Base-by-base conservation (phyloP, 2,888 invertebrate genomes). In the Xanthia togata region DNA sequence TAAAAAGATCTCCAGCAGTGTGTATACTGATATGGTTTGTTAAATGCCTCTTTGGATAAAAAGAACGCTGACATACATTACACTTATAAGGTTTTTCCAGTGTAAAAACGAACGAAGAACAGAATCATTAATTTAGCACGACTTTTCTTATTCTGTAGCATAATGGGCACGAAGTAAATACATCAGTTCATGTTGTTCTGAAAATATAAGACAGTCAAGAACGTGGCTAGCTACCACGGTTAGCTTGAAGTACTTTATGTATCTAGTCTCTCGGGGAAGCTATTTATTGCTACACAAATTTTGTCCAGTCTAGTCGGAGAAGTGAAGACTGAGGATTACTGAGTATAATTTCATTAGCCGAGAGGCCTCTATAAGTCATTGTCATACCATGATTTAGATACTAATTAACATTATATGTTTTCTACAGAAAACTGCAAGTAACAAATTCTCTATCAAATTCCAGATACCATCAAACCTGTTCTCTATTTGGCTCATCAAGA, bases 401-500 rank as follows among this genome's bases (percentile, higher is more conserved):
- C 4, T 31, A 31, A 67, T 23, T 23, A 23, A 31, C 31, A 35
- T 17, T 9, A 2, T 14, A 23, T n/a, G 17, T 23, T 60, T 57
- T 17, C 17, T 17, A 14, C 0, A 6, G 14, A 26, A 68, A 70
- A 44, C 31, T 53, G 6, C 4, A n/a, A 41, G 17, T 77, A 70
- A 79, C 12, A 76, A 31, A 4, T 62, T 3, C 14, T 53, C 14
- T 44, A 35, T 35, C 11, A 1, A 41, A 73, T 76, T 81, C 96
- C 98, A 88, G 98, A 97, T 88, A 89, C 97, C 81, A 91, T 97
- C 90, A 96, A 97, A 91, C 92, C 87, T 94, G 73, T 86, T 89
- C 89, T 97, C 88, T 93, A 97, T 90, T 87, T 97, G 88, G 92
- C 95, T 97, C 65, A 97, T 97, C 94, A 97, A 97, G 85, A 96